Base-by-base conservation (phyloP, 2,797 vertebrate genomes). In the Graptemys geographica region DNA sequence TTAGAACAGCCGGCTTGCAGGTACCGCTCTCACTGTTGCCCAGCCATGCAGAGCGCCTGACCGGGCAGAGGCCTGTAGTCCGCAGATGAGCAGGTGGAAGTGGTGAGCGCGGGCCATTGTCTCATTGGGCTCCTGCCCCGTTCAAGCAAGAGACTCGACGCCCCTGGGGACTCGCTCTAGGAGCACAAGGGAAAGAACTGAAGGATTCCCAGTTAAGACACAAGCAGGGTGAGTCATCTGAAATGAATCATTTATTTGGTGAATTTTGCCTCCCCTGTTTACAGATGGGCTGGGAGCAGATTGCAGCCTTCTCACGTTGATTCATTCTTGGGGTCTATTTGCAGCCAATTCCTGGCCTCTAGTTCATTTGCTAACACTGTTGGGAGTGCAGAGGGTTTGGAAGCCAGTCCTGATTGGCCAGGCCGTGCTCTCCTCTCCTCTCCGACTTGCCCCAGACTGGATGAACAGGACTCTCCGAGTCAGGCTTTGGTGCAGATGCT, bases 301-400 rank as follows among this genome's bases (percentile, higher is more conserved):
- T 88, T 96, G 96, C 92, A 94, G 91, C 90, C 96, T 97, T 97
- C 90, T 37, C 97, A 97, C 97, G 87, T 96, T 95, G 83, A 87
- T 95, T 97, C 96, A 96, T 95, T 96, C 95, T 94, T 95, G 94
- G 94, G 95, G 95, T 95, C 96, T 94, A 96, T 97, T 97, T 96
- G 96, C 96, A 94, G 94, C 94, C 95, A 96, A 94, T 97, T 95
- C 96, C 91, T 1, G 8, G 95, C 92, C 95, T 92, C 94, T 93
- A 95, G 91, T 86, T 96, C 92, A 96, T 97, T 96, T 96, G 93
- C 95, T 96, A 96, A 88, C 94, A 94, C 96, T 96, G 92, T 87
- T 96, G 96, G 96, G 95, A 96, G 95, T 84, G 55, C 65, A 93
- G 96, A 92, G 91, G 89, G 59, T 87, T 88, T 95, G 95, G 91